Evolutionary conservation across 2,888 invertebrate genomes (phyloP), one percentile per base, ranked within the genome.

Genomic region (Eupeodes latifasciatus): DNA sequence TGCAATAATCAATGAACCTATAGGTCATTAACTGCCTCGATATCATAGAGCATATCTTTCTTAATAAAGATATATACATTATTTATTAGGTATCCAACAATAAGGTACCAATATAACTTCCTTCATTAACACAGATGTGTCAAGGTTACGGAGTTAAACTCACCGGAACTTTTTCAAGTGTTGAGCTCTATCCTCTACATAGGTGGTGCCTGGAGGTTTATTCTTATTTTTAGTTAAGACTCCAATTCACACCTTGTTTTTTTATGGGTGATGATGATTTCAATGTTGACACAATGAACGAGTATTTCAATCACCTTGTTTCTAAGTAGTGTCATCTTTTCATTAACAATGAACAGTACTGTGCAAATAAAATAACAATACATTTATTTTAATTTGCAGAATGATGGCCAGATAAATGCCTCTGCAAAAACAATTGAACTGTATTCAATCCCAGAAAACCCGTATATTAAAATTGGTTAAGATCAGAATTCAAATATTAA

Each of bases 61-160:
- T 72, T 59, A 47, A 47, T 47, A 9, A 27, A 57, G 55, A 1
- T 57, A 10, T 57, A 27, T 27, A 27, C 27, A 27, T 27, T 27
- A 27, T 47, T 36, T 10, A 36, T 16, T 5, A 69, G 40, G 6
- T 14, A 59, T 9, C 10, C 19, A 36, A 34, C 27, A 51, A 69
- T 0, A 6, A 19, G 12, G 14, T 55, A 44, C 44, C 44, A 1
- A 3, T 1, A 5, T 44, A 27, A 71, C 47, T 72, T 72, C 72
- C 59, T 59, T 59, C 51, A 69, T 57, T 40, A 40, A 59, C 47
- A 49, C 14, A n/a, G 72, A 47, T 59, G 47, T 59, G 27, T 72
- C 72, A 72, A 72, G 72, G 72, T 72, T 72, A 59, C 34, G 10
- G 59, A 27, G 59, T 72, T 72, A 47, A 72, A 59, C 72, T 59